Evolutionary conservation across 2,797 vertebrate genomes (phyloP), one percentile per base, ranked within the genome.

Genomic region (Tolypeutes matacus): DNA sequence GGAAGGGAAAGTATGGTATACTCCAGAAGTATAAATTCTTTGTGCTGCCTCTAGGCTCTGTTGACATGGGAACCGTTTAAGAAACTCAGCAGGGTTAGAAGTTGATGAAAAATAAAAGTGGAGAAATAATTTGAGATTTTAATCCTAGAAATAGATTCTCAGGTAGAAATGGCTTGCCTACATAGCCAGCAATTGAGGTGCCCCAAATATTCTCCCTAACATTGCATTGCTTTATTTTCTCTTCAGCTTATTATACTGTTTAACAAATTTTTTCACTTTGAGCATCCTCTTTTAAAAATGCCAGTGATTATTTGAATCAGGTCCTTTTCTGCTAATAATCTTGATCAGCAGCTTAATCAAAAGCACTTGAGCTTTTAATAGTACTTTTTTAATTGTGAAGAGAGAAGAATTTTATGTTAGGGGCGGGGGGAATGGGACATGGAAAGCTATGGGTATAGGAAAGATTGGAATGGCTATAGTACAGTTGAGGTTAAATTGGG

Each of bases 51-150:
- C 8, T 60, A 42, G 34, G 39, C 17, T 83, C 14, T 34, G 5
- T 13, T 83, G 25, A 80, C 62, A 65, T 42, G 17, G 65, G 51
- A 93, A 27, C 23, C 4, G 8, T 51, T 53, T 77, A 80, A 65
- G 73, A 88, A 86, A 92, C 39, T 85, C 51, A 93, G 12, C 21
- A 77, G 25, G 18, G 83, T 94, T 95, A 70, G 5, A 89, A 60
- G 15, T 31, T 65, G 46, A 81, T 86, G 29, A 89, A 73, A 67
- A 96, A 39, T 67, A 60, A 67, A 83, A 72, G 31, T 83, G 39
- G 29, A 80, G 60, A 91, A 89, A n/a, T 83, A 73, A 86, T 90
- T 86, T 73, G 65, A 31, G 49, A 36, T 81, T 92, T 91, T 93
- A 90, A 86, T 11, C 51, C 36, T 15, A 4, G 73, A 5, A 89